Evolutionary conservation across 2,888 invertebrate genomes (phyloP).

Genomic region (Craniophora ligustri): DNA sequence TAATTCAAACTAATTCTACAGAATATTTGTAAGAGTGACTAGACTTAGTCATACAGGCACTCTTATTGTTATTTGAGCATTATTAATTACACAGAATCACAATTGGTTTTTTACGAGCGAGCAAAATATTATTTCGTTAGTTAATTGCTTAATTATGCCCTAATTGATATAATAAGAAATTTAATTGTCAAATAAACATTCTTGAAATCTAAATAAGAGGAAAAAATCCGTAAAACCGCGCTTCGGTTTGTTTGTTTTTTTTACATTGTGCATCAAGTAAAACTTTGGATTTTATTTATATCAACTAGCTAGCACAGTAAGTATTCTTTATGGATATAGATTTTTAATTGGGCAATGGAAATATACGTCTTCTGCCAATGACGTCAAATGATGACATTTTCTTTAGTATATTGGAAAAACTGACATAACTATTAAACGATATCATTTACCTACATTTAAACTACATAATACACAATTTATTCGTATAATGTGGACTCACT

Average conservation of each 20-base stretch:
- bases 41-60: slow-evolving; percentile 13
- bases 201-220: slow-evolving; percentile 28
- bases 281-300: not conserved
- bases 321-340: not conserved
- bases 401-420: slow-evolving; percentile 6
- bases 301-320: too few species aligned
- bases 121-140: slow-evolving; percentile 43
- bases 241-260: not conserved
- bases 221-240: slow-evolving; percentile 10
- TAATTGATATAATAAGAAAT: slow-evolving; percentile 44
- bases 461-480: slow-evolving; percentile 32
- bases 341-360: not conserved
- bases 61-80: slow-evolving; percentile 29
- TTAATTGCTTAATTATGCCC: slow-evolving; percentile 44
- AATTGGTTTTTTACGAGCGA: slow-evolving; percentile 36
- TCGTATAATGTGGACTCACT: slow-evolving; percentile 48
- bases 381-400: slow-evolving; percentile 6
- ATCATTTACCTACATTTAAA: slow-evolving; percentile 31
- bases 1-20: slow-evolving; percentile 20
- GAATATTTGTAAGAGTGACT: slow-evolving; percentile 26
- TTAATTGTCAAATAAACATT: slow-evolving; percentile 50
- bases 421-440: slow-evolving; percentile 16
- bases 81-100: slow-evolving; percentile 36
- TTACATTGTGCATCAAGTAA: not conserved
- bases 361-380: not conserved